Evolutionary conservation across 2,113 vertebrate species (phyloP).

Genomic region (Ornithorhynchus anatinus): DNA sequence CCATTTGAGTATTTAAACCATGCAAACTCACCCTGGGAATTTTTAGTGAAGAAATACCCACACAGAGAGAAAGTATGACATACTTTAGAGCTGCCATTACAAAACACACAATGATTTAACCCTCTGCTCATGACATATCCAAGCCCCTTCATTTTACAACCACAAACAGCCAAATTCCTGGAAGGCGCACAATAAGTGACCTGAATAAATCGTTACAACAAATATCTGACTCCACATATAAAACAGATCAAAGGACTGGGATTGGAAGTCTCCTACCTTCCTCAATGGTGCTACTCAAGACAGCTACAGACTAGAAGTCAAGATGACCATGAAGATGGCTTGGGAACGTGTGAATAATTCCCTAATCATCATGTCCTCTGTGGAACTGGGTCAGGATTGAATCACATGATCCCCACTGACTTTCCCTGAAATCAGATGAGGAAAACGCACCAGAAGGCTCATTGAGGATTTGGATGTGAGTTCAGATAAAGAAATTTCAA

Average conservation of each 20-base stretch:
- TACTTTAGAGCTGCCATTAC: conserved; percentile 62
- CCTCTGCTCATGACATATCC: conserved; percentile 54
- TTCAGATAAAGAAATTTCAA: no score
- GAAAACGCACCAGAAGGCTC: no score
- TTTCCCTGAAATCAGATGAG: no score
- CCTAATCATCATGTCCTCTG: no score
- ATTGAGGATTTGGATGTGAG: no score
- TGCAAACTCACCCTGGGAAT: conserved; percentile 60
- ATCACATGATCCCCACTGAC: no score
- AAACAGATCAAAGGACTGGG: conserved; percentile 43
- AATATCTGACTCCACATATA: conserved; percentile 44
- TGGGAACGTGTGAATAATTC: no score
- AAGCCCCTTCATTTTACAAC: conserved; percentile 45
- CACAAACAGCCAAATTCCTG: conserved; percentile 51
- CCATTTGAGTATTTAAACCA: conserved; percentile 63
- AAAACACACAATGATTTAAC: conserved; percentile 64
- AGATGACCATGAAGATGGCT: no score
- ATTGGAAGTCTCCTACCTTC: not conserved
- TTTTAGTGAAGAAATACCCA: conserved; percentile 60
- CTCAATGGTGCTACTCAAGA: no score
- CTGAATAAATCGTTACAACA: conserved; percentile 38
- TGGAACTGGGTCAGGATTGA: no score
- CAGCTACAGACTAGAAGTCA: no score
- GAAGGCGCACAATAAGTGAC: conserved; percentile 39
- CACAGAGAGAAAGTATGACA: conserved; percentile 65